phyloP scores from a whole-genome alignment of 2,888 invertebrate species.

The Eumacrocentrus americanus region DNA sequence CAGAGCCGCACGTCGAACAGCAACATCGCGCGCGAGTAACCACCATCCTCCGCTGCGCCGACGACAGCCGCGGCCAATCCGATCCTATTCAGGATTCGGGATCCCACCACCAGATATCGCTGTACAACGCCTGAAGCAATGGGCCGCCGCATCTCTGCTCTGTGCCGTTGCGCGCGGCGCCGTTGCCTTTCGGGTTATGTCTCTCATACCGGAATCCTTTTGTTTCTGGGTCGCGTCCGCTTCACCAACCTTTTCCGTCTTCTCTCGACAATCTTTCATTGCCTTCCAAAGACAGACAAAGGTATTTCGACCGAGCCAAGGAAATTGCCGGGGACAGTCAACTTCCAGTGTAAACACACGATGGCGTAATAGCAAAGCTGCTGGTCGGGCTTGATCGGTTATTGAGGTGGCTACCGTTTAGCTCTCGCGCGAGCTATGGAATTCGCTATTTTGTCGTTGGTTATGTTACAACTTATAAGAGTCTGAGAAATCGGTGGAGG shows the following conservation, averaged over 20 bases:
- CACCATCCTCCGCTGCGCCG: conserved; percentile 41
- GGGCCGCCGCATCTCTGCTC: conserved; percentile 1
- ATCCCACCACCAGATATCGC: conserved; percentile 4
- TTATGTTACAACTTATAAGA: neutral
- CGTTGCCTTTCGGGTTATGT: conserved; percentile 14
- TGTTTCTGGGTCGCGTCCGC: conserved; percentile 21
- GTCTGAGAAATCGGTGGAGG: neutral
- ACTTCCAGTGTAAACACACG: conserved; percentile 56
- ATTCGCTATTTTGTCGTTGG: conserved; percentile 51
- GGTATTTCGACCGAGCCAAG: neutral
- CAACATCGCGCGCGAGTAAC: conserved; percentile 43
- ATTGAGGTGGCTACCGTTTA: conserved; percentile 53
- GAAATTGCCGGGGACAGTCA: conserved; percentile 24
- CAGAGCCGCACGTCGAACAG: conserved; percentile 43
- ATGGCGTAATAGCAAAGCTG: conserved; percentile 48
- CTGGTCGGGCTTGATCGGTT: conserved; percentile 56
- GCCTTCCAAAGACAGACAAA: neutral
- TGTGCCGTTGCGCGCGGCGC: too few relatives aligned
- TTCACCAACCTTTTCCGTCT: conserved; percentile 10
- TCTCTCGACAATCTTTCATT: neutral
- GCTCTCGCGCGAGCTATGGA: conserved; percentile 55
- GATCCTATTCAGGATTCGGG: conserved; percentile 29
- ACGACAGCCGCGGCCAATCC: conserved; percentile 33
- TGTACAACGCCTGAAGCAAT: neutral
- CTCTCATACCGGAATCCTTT: conserved; percentile 24